Percentiles rank a stretch among this genome's conserved stretches.
Evolutionary conservation across 2,888 invertebrate genomes (phyloP).

Genomic region (Chrysomela aeneicollis): DNA sequence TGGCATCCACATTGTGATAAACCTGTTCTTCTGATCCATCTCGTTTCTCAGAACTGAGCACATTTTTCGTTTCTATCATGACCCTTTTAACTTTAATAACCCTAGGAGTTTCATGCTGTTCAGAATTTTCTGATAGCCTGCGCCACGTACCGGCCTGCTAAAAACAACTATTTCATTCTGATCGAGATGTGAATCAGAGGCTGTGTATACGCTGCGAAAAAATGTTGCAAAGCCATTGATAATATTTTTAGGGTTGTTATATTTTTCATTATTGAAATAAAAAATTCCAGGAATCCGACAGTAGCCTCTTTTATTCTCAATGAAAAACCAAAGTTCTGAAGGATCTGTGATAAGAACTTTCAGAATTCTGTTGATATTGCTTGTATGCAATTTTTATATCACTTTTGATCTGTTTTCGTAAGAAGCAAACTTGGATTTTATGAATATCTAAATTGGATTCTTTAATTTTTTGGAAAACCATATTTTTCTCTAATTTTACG

Average conservation of each 20-base stretch:
- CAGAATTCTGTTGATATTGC: slow-evolving; percentile 5
- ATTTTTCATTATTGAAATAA: not conserved
- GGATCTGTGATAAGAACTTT: slow-evolving; percentile 14
- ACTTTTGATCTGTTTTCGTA: slow-evolving; percentile 2
- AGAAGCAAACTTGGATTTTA: not conserved
- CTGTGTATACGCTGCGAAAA: slow-evolving; percentile 10
- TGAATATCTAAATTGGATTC: slow-evolving; percentile 3
- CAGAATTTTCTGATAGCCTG: too few relatives aligned
- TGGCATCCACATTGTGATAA: too few relatives aligned
- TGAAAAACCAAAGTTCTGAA: not conserved
- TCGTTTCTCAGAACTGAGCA: too few relatives aligned
- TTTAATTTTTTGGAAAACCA: slow-evolving; percentile 4
- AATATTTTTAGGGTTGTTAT: not conserved
- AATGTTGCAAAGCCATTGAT: not conserved
- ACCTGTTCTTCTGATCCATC: too few relatives aligned
- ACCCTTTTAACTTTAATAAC: too few relatives aligned
- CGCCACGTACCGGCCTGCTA: not conserved
- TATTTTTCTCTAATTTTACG: slow-evolving; percentile 2
- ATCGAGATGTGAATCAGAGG: not conserved
- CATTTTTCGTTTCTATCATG: too few relatives aligned
- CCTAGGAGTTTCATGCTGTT: too few relatives aligned
- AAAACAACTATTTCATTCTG: not conserved
- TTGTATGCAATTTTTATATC: slow-evolving; percentile 4
- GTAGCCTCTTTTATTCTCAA: not conserved
- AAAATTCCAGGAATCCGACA: not conserved